These are phyloP conservation scores for Lophotis ruficrista DNA, from an alignment of 2,113 vertebrate genomes.

Conservation along the genomic window DNA sequence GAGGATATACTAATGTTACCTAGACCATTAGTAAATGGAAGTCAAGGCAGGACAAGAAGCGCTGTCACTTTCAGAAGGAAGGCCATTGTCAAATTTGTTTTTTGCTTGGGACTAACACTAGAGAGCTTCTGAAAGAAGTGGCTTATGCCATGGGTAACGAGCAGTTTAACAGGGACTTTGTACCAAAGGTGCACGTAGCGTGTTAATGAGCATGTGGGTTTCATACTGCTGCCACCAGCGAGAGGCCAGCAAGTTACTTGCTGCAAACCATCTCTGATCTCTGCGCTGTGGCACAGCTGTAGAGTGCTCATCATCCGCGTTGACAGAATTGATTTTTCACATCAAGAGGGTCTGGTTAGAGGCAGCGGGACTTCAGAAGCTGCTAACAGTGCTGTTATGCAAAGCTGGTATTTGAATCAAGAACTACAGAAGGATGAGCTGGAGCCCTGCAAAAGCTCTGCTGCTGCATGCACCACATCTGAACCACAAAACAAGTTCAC, in stretches of 20 bases:
- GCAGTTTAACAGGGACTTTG: not conserved
- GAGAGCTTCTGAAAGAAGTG: not conserved
- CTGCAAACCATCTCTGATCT: not conserved
- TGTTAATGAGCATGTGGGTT: not conserved
- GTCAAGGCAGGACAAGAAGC: not conserved
- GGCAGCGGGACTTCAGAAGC: not conserved
- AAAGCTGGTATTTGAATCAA: not conserved
- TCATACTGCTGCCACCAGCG: not conserved
- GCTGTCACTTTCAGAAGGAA: not conserved
- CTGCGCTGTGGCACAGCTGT: not conserved
- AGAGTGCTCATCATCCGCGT: accelerated
- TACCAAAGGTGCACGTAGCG: not conserved
- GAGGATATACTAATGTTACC: not conserved
- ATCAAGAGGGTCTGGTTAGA: not conserved
- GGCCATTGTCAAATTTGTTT: not conserved
- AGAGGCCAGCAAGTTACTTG: not conserved
- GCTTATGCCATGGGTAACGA: accelerated
- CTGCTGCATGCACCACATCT: not conserved
- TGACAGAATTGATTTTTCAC: not conserved
- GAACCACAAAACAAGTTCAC: not conserved
- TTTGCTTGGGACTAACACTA: not conserved
- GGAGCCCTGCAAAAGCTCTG: not conserved
- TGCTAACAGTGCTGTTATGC: not conserved
- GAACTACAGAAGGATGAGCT: not conserved
- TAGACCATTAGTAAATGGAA: not conserved